Evolutionary conservation across 2,888 invertebrate species (phyloP).

Genomic region (Parasteatoda lunata): DNA sequence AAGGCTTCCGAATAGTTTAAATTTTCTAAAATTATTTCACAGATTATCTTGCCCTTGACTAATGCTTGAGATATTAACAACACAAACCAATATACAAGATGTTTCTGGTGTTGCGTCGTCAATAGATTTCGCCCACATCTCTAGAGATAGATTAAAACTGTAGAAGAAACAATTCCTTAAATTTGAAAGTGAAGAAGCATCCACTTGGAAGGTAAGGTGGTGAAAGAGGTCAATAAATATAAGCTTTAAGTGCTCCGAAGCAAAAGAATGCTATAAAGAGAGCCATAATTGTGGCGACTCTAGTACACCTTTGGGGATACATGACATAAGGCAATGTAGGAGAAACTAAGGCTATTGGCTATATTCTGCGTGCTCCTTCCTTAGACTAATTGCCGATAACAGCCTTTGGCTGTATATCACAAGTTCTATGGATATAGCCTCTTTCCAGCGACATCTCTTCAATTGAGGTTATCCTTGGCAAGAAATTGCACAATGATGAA

Average conservation of each 20-base stretch:
- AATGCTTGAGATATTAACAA: no score
- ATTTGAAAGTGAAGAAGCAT: slow-evolving; percentile 47
- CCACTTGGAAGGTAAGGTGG: slow-evolving; percentile 29
- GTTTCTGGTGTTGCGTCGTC: no score
- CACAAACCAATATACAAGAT: no score
- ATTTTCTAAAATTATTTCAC: no score
- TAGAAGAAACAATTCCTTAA: slow-evolving; percentile 28
- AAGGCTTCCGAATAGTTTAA: no score
- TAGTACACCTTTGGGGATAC: slow-evolving; percentile 43
- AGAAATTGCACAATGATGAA: slow-evolving; percentile 16
- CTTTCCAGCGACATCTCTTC: slow-evolving; percentile 13
- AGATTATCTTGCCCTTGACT: no score
- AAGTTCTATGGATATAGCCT: slow-evolving; percentile 8
- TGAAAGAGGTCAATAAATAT: slow-evolving; percentile 58
- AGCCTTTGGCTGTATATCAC: slow-evolving; percentile 41
- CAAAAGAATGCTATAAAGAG: slow-evolving; percentile 45
- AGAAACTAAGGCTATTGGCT: slow-evolving; percentile 21
- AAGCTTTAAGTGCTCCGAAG: slow-evolving; percentile 45
- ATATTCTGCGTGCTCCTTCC: slow-evolving; percentile 19
- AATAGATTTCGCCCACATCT: no score
- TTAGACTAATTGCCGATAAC: slow-evolving; percentile 51
- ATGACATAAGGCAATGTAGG: slow-evolving; percentile 27
- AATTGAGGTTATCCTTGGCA: neutral
- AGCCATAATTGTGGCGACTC: slow-evolving; percentile 46
- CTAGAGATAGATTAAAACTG: neutral